Conservation (phyloP, 2,113 vertebrate species). For the Phaethornis superciliosus region DNA sequence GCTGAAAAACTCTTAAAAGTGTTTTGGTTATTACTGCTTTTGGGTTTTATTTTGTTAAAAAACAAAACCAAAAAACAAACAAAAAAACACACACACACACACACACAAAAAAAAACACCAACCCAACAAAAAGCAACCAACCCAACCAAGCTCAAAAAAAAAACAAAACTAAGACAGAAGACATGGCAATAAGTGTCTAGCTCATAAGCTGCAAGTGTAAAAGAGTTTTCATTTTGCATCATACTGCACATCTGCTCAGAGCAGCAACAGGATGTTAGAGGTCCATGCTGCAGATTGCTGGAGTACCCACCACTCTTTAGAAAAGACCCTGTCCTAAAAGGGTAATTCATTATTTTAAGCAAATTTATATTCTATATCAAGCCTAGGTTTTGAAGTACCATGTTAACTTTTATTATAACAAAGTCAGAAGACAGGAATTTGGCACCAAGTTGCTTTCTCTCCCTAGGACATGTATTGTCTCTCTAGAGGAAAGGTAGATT, state of each 20-base stretch:
- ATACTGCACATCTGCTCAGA: not conserved
- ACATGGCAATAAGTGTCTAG: not conserved
- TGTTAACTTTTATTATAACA: not conserved
- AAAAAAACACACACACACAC: too few species aligned
- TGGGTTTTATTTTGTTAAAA: not conserved
- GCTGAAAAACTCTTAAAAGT: not conserved
- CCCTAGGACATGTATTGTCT: not conserved
- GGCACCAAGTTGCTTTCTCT: not conserved
- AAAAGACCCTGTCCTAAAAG: not conserved
- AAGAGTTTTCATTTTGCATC: not conserved
- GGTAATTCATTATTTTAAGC: not conserved
- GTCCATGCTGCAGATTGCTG: not conserved
- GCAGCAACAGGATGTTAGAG: not conserved
- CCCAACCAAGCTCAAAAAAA: not conserved
- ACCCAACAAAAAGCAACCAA: too few species aligned
- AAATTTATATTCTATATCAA: not conserved
- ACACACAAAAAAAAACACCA: too few species aligned
- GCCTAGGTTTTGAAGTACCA: not conserved
- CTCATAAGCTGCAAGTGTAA: not conserved
- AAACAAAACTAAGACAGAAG: not conserved
- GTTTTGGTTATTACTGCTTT: not conserved
- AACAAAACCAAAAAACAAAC: not conserved
- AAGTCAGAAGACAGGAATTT: constrained; percentile 12
- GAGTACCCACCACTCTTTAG: not conserved
- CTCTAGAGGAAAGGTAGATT: not conserved